Evolutionary conservation across 2,797 vertebrate genomes (phyloP), one percentile per base, ranked within the genome.

Genomic region (Ispidina lecontei): DNA sequence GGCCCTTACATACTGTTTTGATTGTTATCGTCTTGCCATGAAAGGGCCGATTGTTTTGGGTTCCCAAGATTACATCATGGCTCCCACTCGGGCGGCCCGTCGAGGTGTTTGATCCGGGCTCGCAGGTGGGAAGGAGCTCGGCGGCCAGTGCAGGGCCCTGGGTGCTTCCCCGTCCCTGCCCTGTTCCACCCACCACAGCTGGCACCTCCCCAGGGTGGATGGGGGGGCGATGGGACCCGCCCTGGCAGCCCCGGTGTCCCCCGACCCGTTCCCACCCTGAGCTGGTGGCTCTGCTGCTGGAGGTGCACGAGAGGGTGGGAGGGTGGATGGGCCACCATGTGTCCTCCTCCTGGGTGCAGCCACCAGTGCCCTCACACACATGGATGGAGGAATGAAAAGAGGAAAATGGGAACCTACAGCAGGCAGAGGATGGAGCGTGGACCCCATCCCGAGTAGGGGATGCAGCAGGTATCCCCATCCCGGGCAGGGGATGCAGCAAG

Each of bases 31-130:
- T 62, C 67, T 58, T 72, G 77, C 92, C 81, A 68, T 98, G 97
- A 98, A 97, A 96, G 97, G 84, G 67, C 71, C 72, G 95, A 98
- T 97, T 98, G 97, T 98, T 97, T 84, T 63, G 90, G 92, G 56
- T 56, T 93, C 79, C 44, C 33, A 25, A 29, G 83, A 94, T 96
- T 96, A 94, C 97, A 97, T 97, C 94, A 92, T 17, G 52, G 95
- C 93, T 94, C 95, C 95, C 97, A 95, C 95, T 96, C 59, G 44
- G 96, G 95, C 95, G 64, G 94, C 96, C 93, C 62, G 88, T 76
- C 28, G 94, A 97, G 92, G 95, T 93, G 90, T 97, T 94, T 97
- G 97, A 98, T 95, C 96, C 14, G 94, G 91, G 93, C 90, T 93
- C 76, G 90, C 97, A 98, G 98, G 98, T 97, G 96, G 97, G 97